Conservation (phyloP, 2,888 invertebrate species). For the Polietes domitor region DNA sequence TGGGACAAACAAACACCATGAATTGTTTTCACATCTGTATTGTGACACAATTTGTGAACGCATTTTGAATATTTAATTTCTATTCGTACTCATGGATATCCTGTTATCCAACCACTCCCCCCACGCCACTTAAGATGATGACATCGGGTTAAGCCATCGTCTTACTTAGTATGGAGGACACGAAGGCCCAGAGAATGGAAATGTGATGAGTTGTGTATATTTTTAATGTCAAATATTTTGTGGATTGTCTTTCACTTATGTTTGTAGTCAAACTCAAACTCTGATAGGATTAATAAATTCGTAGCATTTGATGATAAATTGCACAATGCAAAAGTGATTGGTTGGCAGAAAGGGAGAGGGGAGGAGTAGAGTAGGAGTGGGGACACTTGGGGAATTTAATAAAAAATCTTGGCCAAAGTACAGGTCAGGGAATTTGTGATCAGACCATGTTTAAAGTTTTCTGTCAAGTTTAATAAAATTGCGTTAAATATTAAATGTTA, state of each 20-base stretch:
- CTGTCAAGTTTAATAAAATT: no score
- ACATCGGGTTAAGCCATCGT: not conserved
- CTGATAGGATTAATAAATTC: not conserved
- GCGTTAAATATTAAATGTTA: no score
- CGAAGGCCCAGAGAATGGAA: not conserved
- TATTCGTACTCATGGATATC: not conserved
- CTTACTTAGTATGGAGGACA: not conserved
- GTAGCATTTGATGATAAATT: not conserved
- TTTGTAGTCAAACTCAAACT: conserved; percentile 2
- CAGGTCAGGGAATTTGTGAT: no score
- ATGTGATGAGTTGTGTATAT: not conserved
- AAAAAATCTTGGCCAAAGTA: no score
- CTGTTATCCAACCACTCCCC: not conserved
- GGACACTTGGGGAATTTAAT: no score
- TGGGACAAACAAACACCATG: not conserved
- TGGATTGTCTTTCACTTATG: conserved; percentile 16
- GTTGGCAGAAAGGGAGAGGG: no score
- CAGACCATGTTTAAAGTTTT: no score
- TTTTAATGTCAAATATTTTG: conserved; percentile 5
- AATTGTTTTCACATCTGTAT: conserved; percentile 8
- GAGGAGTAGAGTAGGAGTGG: no score
- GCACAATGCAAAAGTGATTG: not conserved
- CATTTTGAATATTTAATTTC: conserved; percentile 36
- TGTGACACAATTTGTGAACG: conserved; percentile 24
- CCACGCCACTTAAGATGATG: not conserved